These are phyloP conservation scores for Chironomus tentans DNA, from an alignment of 2,888 invertebrate genomes.

Conservation along the genomic window DNA sequence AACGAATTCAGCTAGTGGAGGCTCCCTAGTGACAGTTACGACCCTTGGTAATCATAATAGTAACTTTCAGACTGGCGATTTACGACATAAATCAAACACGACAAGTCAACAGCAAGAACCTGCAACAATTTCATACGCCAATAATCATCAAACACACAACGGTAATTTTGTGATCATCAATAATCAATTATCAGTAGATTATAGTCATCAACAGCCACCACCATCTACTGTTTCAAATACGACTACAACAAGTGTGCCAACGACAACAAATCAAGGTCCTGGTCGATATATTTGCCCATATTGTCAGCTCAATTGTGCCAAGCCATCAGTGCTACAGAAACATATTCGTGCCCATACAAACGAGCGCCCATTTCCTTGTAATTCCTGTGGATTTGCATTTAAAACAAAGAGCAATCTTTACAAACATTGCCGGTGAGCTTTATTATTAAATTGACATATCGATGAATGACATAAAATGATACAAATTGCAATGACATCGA, in stretches of 20 bases:
- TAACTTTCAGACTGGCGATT: constrained; percentile 4
- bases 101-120: neutral
- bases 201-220: neutral
- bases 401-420: constrained; percentile 90
- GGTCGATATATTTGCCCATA: constrained; percentile 79
- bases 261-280: constrained; percentile 27
- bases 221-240: neutral
- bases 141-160: constrained; percentile 3
- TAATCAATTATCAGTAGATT: neutral
- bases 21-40: neutral
- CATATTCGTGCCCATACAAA: constrained; percentile 91
- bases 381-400: constrained; percentile 82
- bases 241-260: neutral
- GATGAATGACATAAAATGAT: neutral
- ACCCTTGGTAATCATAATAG: constrained; percentile 19
- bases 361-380: constrained; percentile 84
- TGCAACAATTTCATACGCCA: neutral
- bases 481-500: neutral
- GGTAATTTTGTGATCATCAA: constrained; percentile 23
- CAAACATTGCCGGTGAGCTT: constrained; percentile 61
- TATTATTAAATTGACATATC: neutral
- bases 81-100: neutral
- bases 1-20: neutral
- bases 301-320: constrained; percentile 81
- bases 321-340: constrained; percentile 87